Base-by-base conservation (phyloP, 2,113 vertebrate genomes). In the Propithecus coquereli region DNA sequence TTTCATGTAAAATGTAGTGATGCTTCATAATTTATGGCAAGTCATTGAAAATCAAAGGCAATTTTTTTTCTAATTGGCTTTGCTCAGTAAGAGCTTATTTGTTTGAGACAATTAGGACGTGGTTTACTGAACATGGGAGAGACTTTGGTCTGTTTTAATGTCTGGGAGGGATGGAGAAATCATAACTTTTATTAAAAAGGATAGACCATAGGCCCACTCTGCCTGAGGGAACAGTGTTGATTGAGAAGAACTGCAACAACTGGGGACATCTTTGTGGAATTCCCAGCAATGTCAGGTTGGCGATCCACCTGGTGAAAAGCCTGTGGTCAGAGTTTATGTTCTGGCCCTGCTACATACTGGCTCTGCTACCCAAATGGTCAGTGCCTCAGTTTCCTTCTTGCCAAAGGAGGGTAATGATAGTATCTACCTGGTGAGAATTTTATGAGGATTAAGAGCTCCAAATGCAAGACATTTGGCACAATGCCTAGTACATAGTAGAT, bases 31-130 rank as follows among this genome's bases (percentile, higher is more conserved):
- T 85, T 90, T 88, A 86, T 17, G 68, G 37, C 20, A 59, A 86
- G 50, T 89, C 73, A 73, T 47, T 57, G 90, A 66, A 86, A 94
- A 91, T 63, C 54, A 82, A 85, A 94, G 71, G 43, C 71, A 86
- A 25, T 57, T 92, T 97, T 91, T 57, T 92, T 97, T 91, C 90
- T 84, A 68, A 90, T 52, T 90, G 85, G 30, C 92, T 79, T 87
- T 87, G 32, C 88, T 54, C 32, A 77, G 57, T 22, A 85, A 94
- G n/a, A 94, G 40, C 30, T 73, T 85, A 0, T 91, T 92, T 90
- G 22, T 54, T 59, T 27, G 43, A 91, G 85, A 94, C 34, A 77
- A 45, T 47, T 66, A 50, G 63, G 47, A 57, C 40, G 45, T 70
- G 54, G 71, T 40, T 86, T 90, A 81, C 63, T 94, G 83, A 90